Percentiles rank a stretch among this genome's conserved stretches.
phyloP scores from a whole-genome alignment of 1,140 invertebrate genomes.

The Musca domestica region DNA sequence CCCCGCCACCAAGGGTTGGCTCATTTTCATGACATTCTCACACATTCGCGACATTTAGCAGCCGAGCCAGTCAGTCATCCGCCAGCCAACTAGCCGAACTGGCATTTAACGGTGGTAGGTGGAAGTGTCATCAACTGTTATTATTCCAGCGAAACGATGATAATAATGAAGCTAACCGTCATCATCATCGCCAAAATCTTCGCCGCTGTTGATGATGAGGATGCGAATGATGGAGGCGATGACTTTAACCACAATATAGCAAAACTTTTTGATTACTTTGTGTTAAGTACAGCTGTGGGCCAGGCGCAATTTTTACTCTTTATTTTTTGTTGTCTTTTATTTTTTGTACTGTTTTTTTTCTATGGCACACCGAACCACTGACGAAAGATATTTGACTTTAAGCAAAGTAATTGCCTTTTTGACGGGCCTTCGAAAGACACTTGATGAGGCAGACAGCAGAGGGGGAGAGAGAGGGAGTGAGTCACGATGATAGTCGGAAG shows the following conservation, averaged over 20 bases:
- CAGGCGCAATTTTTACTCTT: background rate
- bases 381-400: background rate
- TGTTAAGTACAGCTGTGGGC: slow-evolving; percentile 31
- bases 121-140: too few species aligned
- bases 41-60: slow-evolving; percentile 16
- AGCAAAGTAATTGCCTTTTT: slow-evolving; percentile 2
- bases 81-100: background rate
- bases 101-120: background rate
- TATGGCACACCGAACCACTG: background rate
- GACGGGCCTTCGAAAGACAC: background rate
- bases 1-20: too few species aligned
- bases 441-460: background rate
- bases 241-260: slow-evolving; percentile 30
- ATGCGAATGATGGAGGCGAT: slow-evolving; percentile 1
- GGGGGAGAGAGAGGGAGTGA: too few species aligned
- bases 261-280: slow-evolving; percentile 33
- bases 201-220: slow-evolving; percentile 13
- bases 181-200: background rate
- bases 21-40: slow-evolving; percentile 22
- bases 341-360: slow-evolving; percentile 4
- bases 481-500: too few species aligned
- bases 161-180: background rate
- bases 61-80: background rate
- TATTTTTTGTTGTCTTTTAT: slow-evolving; percentile 3
- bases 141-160: too few species aligned